These are phyloP conservation scores for Myotis davidii DNA, from an alignment of 2,113 vertebrate species.

Conservation along the genomic window DNA sequence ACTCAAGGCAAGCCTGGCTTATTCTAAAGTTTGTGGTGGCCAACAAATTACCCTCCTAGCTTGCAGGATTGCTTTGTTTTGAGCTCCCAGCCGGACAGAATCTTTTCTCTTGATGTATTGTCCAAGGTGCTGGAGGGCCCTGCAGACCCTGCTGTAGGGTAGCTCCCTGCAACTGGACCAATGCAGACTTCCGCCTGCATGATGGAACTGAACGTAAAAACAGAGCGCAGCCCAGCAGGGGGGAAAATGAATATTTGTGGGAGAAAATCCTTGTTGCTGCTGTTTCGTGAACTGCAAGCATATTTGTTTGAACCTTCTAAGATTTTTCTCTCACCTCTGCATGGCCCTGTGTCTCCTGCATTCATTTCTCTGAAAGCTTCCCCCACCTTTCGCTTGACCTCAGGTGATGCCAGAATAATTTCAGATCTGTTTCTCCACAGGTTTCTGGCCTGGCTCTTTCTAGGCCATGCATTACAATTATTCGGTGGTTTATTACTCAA, in stretches of 20 bases:
- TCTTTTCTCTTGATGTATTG: background rate
- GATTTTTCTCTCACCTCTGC: background rate
- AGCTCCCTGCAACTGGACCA: background rate
- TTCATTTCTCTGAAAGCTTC: conserved; percentile 29
- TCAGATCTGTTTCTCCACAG: conserved; percentile 40
- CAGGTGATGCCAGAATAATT: conserved; percentile 68
- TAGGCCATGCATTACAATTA: conserved; percentile 39
- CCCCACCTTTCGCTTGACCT: conserved; percentile 54
- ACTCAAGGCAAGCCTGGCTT: background rate
- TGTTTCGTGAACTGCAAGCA: background rate
- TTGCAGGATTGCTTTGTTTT: background rate
- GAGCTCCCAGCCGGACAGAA: background rate
- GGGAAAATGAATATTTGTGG: background rate
- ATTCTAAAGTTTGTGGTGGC: background rate
- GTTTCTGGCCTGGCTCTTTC: conserved; percentile 47
- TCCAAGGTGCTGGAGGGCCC: background rate
- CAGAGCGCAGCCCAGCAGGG: background rate
- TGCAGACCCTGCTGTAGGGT: too few species aligned
- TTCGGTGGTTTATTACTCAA: conserved; percentile 32
- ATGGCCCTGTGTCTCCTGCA: background rate
- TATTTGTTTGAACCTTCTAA: background rate
- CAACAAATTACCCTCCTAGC: background rate
- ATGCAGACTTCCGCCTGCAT: background rate
- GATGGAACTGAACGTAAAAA: background rate
- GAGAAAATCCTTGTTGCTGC: background rate